Conservation (phyloP, 2,888 invertebrate species). For the Meandrusa payeni region DNA sequence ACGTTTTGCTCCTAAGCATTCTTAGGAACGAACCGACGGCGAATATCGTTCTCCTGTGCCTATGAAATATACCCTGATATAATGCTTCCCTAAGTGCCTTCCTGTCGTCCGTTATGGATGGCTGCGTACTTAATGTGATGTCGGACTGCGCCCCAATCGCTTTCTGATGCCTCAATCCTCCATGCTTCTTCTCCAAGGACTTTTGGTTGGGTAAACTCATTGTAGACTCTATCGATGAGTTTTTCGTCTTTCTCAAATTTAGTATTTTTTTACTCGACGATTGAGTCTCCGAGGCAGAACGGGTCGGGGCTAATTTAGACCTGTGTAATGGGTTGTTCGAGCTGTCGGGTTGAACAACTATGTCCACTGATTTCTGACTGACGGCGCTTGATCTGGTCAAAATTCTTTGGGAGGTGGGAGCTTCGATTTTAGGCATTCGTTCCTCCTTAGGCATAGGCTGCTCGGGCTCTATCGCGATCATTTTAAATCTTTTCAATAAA, state of each 20-base stretch:
- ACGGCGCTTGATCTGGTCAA: slow-evolving; percentile 81
- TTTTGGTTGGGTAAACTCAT: slow-evolving; percentile 78
- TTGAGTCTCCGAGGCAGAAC: slow-evolving; percentile 72
- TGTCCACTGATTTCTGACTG: slow-evolving; percentile 82
- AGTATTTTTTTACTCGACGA: slow-evolving; percentile 67
- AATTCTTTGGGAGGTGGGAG: slow-evolving; percentile 72
- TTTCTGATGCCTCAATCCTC: slow-evolving; percentile 81
- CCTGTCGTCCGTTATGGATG: slow-evolving; percentile 79
- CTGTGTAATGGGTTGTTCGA: slow-evolving; percentile 70
- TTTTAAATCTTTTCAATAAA: slow-evolving; percentile 43
- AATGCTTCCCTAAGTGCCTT: slow-evolving; percentile 87
- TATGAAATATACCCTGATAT: slow-evolving; percentile 89
- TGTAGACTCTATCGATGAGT: slow-evolving; percentile 76
- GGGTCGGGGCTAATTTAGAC: slow-evolving; percentile 68
- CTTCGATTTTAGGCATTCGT: slow-evolving; percentile 56
- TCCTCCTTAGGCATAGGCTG: slow-evolving; percentile 62
- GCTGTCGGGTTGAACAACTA: slow-evolving; percentile 73
- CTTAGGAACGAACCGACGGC: slow-evolving; percentile 87
- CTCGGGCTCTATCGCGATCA: slow-evolving; percentile 73
- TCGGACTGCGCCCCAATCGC: slow-evolving; percentile 82
- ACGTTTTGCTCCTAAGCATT: slow-evolving; percentile 87
- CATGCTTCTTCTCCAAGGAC: slow-evolving; percentile 76
- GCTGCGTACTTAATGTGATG: slow-evolving; percentile 72
- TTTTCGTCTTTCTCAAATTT: slow-evolving; percentile 73
- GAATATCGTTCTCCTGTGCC: slow-evolving; percentile 87